Percentiles rank a stretch among this genome's conserved stretches.
Conservation (phyloP, 2,113 vertebrate genomes). For the Vombatus ursinus region DNA sequence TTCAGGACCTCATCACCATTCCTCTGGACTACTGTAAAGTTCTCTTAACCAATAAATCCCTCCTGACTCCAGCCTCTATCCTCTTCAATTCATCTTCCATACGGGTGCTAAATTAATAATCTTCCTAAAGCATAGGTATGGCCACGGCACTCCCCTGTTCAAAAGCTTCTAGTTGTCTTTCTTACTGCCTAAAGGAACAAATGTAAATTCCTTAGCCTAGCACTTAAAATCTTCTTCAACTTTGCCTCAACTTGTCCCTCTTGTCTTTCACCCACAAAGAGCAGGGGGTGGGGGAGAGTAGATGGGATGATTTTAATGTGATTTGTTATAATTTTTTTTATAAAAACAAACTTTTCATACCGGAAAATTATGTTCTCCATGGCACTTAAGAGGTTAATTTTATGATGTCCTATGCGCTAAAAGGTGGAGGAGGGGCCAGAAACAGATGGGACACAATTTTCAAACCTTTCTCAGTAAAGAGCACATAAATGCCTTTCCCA, state of each 20-base stretch:
- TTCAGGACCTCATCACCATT: neutral
- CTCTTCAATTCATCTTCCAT: neutral
- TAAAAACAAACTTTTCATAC: neutral
- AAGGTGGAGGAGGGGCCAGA: neutral
- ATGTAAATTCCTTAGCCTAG: neutral
- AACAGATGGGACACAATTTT: neutral
- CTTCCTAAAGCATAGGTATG: neutral
- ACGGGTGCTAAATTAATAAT: neutral
- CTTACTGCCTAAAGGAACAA: neutral
- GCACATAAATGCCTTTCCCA: neutral
- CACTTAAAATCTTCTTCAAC: neutral
- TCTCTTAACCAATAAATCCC: neutral
- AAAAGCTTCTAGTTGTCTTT: neutral
- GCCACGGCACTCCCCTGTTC: neutral
- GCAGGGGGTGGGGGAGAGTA: neutral
- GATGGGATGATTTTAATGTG: neutral
- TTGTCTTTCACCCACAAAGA: neutral
- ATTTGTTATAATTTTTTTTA: neutral
- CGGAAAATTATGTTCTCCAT: neutral
- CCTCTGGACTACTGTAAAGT: neutral
- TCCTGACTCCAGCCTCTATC: neutral
- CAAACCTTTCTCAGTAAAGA: neutral
- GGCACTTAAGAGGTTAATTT: neutral
- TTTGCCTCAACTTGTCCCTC: neutral
- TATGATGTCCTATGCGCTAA: neutral